Base-by-base conservation (phyloP, 2,113 vertebrate species). In the Sarotherodon lohbergeri region DNA sequence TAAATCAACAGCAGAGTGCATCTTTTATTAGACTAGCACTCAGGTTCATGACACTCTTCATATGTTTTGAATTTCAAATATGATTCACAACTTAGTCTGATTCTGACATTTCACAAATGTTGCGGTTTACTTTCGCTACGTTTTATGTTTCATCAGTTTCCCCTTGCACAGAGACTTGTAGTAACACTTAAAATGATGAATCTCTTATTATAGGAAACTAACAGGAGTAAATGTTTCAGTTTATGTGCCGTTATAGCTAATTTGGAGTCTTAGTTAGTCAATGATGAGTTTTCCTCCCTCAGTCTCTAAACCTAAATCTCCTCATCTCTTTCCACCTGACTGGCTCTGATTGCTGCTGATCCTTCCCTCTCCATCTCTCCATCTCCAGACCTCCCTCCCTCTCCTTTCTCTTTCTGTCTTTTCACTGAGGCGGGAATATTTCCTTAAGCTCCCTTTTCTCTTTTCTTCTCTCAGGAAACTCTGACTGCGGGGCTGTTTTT, bases 391-490 rank as follows among this genome's bases (percentile, higher is more conserved):
- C 89, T 73, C 82, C 76, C 68, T 68, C 86, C 68, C 24, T 46
- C 73, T 50, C 19, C 46, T 86, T 78, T 41, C 55, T 79, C 29
- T 46, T 41, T 83, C 29, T 81, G 32, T 89, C 87, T 76, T 80
- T 86, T 90, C 78, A 54, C 61, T 19, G 66, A 81, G 50, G 68
- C 43, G 32, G 82, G 88, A 90, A 86, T 88, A 92, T 93, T 93
- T 93, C 91, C 82, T 61, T 92, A 87, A 92, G 87, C 89, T 86
- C 86, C 71, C 78, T 88, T 83, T 89, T 55, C 84, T 87, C 66
- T 85, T 83, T 91, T 82, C 85, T 83, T 84, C 82, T 89, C 86
- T 94, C 86, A 92, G 92, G 92, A 95, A 95, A 94, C 81, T 93
- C 89, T 93, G 91, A 92, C 93, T 94, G 85, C 48, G 17, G 81